Evolutionary conservation across 1,140 invertebrate species (phyloP).

Genomic region (Pachypeltis micranthus): DNA sequence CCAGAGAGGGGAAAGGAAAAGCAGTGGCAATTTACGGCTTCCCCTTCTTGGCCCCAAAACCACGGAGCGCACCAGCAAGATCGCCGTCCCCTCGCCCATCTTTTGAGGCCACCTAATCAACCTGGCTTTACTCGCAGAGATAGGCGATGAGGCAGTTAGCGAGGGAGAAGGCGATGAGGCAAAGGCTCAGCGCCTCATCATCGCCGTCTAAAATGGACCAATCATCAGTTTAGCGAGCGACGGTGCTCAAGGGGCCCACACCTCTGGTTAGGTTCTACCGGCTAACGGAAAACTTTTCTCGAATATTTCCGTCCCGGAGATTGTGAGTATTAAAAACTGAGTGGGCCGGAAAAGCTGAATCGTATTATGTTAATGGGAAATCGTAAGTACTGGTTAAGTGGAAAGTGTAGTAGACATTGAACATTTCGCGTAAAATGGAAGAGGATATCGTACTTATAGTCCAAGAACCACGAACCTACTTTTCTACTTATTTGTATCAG

Average conservation of each 20-base stretch:
- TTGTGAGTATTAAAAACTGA: no score
- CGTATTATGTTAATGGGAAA: no score
- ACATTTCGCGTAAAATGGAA: no score
- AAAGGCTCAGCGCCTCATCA: constrained; percentile 1
- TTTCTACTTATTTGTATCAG: no score
- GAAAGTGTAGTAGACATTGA: no score
- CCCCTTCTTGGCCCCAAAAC: background rate
- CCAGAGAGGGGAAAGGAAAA: background rate
- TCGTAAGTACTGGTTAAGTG: no score
- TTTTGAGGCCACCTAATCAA: constrained; percentile 1
- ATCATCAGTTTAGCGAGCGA: constrained; percentile 1
- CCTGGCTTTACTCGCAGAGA: background rate
- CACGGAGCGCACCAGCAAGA: background rate
- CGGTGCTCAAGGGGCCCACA: background rate
- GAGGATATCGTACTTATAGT: no score
- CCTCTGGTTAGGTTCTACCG: no score
- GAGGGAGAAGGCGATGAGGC: background rate
- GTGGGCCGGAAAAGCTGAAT: no score
- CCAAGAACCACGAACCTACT: no score
- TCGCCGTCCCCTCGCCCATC: background rate
- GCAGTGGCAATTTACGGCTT: constrained; percentile 6
- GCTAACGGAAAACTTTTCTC: no score
- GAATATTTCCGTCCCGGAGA: no score
- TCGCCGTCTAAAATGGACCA: background rate
- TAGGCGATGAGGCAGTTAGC: background rate